phyloP scores from a whole-genome alignment of 2,888 invertebrate species.

The Dynastes grantii region DNA sequence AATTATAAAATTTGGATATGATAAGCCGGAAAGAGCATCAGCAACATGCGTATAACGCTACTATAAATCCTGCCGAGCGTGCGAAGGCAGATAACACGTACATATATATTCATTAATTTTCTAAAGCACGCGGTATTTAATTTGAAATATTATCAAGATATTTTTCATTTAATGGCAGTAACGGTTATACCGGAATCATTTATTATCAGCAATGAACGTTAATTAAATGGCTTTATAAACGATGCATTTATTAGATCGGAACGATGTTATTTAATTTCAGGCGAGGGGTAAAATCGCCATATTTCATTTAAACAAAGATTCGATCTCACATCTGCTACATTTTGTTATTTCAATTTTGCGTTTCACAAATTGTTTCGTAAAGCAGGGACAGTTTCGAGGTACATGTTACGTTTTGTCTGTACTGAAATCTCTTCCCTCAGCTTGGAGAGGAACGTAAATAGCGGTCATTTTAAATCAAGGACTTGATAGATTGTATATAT shows the following conservation, averaged over 20 bases:
- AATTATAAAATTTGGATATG: constrained; percentile 6
- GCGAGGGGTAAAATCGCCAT: background rate
- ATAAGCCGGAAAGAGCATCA: constrained; percentile 17
- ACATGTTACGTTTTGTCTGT: too few species aligned
- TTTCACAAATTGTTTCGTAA: too few species aligned
- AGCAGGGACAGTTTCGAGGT: too few species aligned
- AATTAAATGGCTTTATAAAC: constrained; percentile 10
- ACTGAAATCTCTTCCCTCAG: too few species aligned
- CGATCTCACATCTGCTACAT: too few species aligned
- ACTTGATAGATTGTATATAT: too few species aligned
- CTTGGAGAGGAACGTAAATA: too few species aligned
- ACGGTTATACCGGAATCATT: background rate
- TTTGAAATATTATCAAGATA: constrained; percentile 25
- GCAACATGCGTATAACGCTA: constrained; percentile 11
- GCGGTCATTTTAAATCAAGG: too few species aligned
- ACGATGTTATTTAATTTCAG: constrained; percentile 3
- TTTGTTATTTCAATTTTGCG: too few species aligned
- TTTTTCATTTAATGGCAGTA: constrained; percentile 23
- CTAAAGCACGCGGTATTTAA: constrained; percentile 31
- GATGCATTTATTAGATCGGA: constrained; percentile 15
- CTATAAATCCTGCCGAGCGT: constrained; percentile 9
- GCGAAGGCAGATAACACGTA: constrained; percentile 17
- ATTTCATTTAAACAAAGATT: background rate
- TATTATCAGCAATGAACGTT: background rate
- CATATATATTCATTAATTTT: constrained; percentile 33